These are phyloP conservation scores for Hypena proboscidalis DNA, from an alignment of 2,888 invertebrate genomes.

Conservation along the genomic window DNA sequence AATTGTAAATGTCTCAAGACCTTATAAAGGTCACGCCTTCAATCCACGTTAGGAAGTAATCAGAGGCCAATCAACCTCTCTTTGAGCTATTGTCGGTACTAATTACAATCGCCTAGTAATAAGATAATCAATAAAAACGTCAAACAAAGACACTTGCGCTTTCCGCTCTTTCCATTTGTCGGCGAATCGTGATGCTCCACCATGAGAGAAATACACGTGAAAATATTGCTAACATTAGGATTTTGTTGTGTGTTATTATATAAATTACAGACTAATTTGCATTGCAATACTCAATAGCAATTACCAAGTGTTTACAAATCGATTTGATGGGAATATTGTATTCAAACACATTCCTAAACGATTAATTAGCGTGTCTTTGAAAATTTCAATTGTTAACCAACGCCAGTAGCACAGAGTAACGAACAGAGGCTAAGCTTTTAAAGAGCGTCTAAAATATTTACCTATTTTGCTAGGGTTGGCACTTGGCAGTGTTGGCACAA, in stretches of 20 bases:
- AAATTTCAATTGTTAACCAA: conserved; percentile 20
- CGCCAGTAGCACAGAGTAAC: too few relatives aligned
- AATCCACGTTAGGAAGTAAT: conserved; percentile 72
- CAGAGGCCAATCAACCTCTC: conserved; percentile 75
- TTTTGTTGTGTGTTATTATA: conserved; percentile 3
- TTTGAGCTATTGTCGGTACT: conserved; percentile 63
- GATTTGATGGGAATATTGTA: conserved; percentile 13
- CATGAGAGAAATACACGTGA: not conserved
- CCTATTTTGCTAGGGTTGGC: too few relatives aligned
- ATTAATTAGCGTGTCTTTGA: conserved; percentile 10
- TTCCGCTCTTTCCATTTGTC: conserved; percentile 33
- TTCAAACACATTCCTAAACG: conserved; percentile 11
- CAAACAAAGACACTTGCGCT: conserved; percentile 50
- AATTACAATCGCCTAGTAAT: conserved; percentile 54
- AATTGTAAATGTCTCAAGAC: conserved; percentile 6
- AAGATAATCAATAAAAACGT: conserved; percentile 49
- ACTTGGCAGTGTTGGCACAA: too few relatives aligned
- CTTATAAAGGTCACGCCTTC: conserved; percentile 61
- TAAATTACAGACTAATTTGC: conserved; percentile 1
- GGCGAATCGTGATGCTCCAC: conserved; percentile 11
- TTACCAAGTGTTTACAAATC: conserved; percentile 10
- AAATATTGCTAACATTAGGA: not conserved
- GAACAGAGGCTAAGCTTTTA: too few relatives aligned
- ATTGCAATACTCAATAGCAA: conserved; percentile 1
- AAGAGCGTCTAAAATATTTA: too few relatives aligned